phyloP scores from a whole-genome alignment of 2,797 vertebrate species.

The Mallotus villosus region DNA sequence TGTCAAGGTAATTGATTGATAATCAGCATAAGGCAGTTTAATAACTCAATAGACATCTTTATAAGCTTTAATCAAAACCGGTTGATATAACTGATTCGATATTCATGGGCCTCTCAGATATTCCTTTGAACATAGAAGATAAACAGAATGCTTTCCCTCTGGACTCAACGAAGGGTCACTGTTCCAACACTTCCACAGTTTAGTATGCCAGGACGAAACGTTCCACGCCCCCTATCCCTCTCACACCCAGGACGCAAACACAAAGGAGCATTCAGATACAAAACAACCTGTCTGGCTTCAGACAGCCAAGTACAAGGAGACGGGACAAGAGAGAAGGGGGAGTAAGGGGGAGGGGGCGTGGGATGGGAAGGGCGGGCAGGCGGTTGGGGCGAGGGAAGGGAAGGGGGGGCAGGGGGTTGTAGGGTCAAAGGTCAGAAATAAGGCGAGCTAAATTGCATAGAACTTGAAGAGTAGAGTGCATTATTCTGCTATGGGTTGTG shows the following conservation, averaged over 20 bases:
- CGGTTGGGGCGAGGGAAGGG: conserved; percentile 19
- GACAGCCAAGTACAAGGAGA: conserved; percentile 9
- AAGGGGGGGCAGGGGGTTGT: conserved; percentile 40
- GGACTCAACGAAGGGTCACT: conserved; percentile 30
- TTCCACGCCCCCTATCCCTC: conserved; percentile 15
- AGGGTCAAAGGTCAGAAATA: conserved; percentile 76
- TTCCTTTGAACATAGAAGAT: background rate
- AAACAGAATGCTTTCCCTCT: background rate
- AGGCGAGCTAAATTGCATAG: conserved; percentile 94
- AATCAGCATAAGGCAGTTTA: background rate
- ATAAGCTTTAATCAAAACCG: background rate
- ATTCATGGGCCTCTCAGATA: background rate
- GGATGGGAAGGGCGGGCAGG: too few species aligned
- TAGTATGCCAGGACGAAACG: conserved; percentile 33
- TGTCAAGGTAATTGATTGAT: background rate
- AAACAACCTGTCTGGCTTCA: conserved; percentile 50
- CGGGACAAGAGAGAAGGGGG: too few species aligned
- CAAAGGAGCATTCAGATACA: conserved; percentile 44
- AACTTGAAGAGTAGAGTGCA: conserved; percentile 82
- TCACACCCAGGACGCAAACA: conserved; percentile 39
- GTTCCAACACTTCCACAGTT: conserved; percentile 50
- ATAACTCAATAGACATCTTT: background rate
- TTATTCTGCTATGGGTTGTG: conserved; percentile 68
- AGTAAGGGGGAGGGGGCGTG: background rate
- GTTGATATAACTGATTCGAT: too few species aligned